Conservation (phyloP, 1,140 invertebrate genomes). For the Drosophila parvula region DNA sequence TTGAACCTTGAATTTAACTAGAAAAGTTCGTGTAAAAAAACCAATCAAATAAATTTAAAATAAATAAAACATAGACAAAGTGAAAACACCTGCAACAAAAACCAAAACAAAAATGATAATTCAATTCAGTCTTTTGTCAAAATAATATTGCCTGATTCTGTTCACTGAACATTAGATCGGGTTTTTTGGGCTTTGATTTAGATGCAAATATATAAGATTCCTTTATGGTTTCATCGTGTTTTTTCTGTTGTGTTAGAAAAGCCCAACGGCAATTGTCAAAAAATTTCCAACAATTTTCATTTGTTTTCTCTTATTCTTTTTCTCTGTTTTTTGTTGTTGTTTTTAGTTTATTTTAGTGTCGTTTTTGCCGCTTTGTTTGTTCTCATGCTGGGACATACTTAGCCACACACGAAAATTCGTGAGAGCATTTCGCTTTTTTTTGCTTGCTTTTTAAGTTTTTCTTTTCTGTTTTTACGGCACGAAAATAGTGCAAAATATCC, state of each 20-base stretch:
- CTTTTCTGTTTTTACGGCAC: not conserved
- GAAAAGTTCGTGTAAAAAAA: not conserved
- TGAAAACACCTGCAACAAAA: too few relatives aligned
- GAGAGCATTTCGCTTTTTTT: constrained; percentile 7
- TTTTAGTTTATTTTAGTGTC: constrained; percentile 3
- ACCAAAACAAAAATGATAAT: too few relatives aligned
- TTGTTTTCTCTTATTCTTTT: not conserved
- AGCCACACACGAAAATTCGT: constrained; percentile 5
- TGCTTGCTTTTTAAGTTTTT: not conserved
- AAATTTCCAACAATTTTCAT: not conserved
- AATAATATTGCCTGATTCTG: not conserved
- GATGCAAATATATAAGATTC: constrained; percentile 19
- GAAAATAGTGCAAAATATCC: constrained; percentile 30
- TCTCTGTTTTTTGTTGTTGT: not conserved
- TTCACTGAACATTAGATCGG: too few relatives aligned
- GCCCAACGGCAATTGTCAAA: constrained; percentile 24
- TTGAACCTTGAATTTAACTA: not conserved
- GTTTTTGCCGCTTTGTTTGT: constrained; percentile 11
- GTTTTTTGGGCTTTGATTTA: not conserved
- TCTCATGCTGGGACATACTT: constrained; percentile 26
- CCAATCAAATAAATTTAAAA: not conserved
- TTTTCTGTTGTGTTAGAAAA: constrained; percentile 7
- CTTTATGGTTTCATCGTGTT: not conserved
- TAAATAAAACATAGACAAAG: too few relatives aligned
- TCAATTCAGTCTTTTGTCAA: not conserved